Percentiles rank a stretch among this genome's conserved stretches.
Evolutionary conservation across 2,113 vertebrate genomes (phyloP).

Genomic region (Pristiophorus japonicus): DNA sequence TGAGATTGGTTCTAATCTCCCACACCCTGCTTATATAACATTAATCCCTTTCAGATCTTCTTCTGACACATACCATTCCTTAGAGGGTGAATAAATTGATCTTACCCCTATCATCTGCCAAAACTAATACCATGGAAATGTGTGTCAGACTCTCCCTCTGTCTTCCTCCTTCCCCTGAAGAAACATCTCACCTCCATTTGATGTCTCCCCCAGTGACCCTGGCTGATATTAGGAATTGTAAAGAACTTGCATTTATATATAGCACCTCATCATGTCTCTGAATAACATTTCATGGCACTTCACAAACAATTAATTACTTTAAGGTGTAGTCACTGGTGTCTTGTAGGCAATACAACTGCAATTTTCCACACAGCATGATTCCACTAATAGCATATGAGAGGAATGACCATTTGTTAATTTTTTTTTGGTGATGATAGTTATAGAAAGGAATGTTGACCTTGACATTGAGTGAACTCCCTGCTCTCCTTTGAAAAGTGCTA

Average conservation of each 20-base stretch:
- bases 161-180: neutral
- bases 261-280: neutral
- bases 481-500: neutral
- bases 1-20: neutral
- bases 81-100: neutral
- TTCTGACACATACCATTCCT: neutral
- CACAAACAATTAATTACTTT: neutral
- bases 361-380: neutral
- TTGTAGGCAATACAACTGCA: neutral
- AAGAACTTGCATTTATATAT: neutral
- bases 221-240: neutral
- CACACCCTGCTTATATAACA: neutral
- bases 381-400: neutral
- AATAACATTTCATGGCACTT: neutral
- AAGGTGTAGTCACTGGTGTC: neutral
- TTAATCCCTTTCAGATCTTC: neutral
- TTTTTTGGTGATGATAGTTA: neutral
- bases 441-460: neutral
- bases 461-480: neutral
- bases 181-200: neutral
- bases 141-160: neutral
- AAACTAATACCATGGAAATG: neutral
- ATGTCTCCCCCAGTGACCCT: neutral
- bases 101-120: neutral
- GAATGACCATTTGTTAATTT: neutral